Percentiles rank a stretch among this genome's conserved stretches.
Evolutionary conservation across 2,888 invertebrate species (phyloP).

Genomic region (Mythimna albipuncta): DNA sequence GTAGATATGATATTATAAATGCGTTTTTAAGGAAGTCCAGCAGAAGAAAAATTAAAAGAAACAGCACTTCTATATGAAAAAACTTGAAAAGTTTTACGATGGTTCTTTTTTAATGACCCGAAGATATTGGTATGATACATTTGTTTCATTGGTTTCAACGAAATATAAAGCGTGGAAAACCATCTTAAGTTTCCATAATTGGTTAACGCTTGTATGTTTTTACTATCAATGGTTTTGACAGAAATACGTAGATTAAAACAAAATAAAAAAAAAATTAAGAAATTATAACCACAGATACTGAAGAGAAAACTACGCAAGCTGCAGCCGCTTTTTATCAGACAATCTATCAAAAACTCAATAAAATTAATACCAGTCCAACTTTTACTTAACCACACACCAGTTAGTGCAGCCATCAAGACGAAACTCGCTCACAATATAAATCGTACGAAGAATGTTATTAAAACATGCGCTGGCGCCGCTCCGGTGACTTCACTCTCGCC

Average conservation of each 20-base stretch:
- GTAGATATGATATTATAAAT: background rate
- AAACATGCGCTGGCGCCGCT: constrained; percentile 58
- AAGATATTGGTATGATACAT: no score
- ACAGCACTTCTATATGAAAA: background rate
- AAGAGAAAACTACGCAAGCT: constrained; percentile 3
- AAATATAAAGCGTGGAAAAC: background rate
- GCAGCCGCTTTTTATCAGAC: background rate
- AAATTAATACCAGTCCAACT: constrained; percentile 24
- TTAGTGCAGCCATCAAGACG: constrained; percentile 36
- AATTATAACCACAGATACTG: background rate
- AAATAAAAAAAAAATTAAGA: background rate
- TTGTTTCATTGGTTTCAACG: background rate
- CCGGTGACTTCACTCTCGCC: constrained; percentile 59
- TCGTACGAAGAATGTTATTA: constrained; percentile 62
- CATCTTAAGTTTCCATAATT: no score
- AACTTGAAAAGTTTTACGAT: background rate
- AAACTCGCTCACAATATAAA: constrained; percentile 56
- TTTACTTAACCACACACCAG: constrained; percentile 38
- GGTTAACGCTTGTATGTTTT: no score
- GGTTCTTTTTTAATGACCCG: no score
- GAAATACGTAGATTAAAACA: background rate
- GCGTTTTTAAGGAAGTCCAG: background rate
- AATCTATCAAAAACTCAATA: constrained; percentile 10
- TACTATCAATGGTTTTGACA: background rate
- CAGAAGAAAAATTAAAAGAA: background rate